These are phyloP conservation scores for Cyphomyrus plagiostoma DNA, from an alignment of 2,113 vertebrate genomes.

Conservation along the genomic window DNA sequence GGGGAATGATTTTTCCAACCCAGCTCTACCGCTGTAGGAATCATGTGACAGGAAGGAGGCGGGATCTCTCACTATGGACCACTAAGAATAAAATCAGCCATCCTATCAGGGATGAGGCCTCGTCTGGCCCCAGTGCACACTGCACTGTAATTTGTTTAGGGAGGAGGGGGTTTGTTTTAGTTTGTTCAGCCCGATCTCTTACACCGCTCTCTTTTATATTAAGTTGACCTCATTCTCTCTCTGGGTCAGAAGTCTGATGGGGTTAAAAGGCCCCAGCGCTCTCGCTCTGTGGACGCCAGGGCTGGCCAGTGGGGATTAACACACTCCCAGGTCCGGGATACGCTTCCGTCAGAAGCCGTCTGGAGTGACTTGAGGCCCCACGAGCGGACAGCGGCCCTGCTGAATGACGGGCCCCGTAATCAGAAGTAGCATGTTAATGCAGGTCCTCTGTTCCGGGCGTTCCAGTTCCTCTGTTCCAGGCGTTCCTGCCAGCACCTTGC, in stretches of 20 bases:
- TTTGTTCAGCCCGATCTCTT: slow-evolving; percentile 13
- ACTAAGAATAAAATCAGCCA: neutral
- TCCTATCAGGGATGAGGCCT: neutral
- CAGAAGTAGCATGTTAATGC: slow-evolving; percentile 4
- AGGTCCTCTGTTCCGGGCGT: neutral
- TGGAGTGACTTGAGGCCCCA: neutral
- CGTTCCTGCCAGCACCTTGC: neutral
- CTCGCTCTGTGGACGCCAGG: neutral
- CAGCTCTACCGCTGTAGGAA: neutral
- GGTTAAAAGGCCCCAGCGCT: neutral
- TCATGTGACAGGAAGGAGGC: neutral
- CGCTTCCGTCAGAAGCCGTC: neutral
- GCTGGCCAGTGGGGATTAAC: neutral
- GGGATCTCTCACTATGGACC: neutral
- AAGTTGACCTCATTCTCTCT: slow-evolving; percentile 15
- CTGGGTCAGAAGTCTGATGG: slow-evolving; percentile 5
- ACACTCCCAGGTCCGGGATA: neutral
- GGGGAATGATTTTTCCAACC: neutral
- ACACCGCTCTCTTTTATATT: neutral
- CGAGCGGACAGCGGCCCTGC: neutral
- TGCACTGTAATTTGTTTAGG: neutral
- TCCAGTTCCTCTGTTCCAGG: neutral
- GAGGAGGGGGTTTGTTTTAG: neutral
- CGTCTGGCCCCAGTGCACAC: neutral
- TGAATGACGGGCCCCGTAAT: slow-evolving; percentile 10